Conservation (phyloP, 2,888 invertebrate genomes). For the Agriopis aurantiaria region DNA sequence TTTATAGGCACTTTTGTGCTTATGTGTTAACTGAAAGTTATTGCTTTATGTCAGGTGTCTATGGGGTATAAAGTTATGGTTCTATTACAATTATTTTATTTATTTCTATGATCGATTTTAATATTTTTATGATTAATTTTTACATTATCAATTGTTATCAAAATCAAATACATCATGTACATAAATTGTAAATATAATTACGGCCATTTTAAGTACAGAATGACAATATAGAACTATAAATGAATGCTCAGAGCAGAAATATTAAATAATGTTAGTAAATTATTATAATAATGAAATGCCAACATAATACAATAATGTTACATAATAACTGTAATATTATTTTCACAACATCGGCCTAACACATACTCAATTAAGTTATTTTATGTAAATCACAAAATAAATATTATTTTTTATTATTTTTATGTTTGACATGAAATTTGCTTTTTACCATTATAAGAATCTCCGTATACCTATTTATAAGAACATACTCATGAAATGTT, state of each 20-base stretch:
- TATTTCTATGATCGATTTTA: not conserved
- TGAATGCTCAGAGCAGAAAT: constrained; percentile 47
- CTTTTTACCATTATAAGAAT: constrained; percentile 27
- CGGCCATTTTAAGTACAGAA: constrained; percentile 49
- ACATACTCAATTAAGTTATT: constrained; percentile 4
- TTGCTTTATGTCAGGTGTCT: not conserved
- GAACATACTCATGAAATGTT: constrained; percentile 29
- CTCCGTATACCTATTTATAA: constrained; percentile 20
- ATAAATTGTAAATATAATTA: constrained; percentile 43
- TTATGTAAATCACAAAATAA: constrained; percentile 7
- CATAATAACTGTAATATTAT: constrained; percentile 12
- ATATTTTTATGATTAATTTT: constrained; percentile 5
- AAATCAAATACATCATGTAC: constrained; percentile 17
- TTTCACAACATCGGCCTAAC: constrained; percentile 27
- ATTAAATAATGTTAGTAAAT: constrained; percentile 26
- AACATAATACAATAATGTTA: constrained; percentile 15
- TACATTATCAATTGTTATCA: not conserved
- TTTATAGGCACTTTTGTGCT: not conserved
- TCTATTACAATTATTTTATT: not conserved
- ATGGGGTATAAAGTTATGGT: not conserved
- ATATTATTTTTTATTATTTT: constrained; percentile 3
- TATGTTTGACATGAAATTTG: constrained; percentile 5
- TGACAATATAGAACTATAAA: constrained; percentile 51
- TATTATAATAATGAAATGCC: constrained; percentile 32
- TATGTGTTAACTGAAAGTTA: not conserved